Evolutionary conservation across 2,888 invertebrate species (phyloP).

Genomic region (Enchytraeus crypticus): DNA sequence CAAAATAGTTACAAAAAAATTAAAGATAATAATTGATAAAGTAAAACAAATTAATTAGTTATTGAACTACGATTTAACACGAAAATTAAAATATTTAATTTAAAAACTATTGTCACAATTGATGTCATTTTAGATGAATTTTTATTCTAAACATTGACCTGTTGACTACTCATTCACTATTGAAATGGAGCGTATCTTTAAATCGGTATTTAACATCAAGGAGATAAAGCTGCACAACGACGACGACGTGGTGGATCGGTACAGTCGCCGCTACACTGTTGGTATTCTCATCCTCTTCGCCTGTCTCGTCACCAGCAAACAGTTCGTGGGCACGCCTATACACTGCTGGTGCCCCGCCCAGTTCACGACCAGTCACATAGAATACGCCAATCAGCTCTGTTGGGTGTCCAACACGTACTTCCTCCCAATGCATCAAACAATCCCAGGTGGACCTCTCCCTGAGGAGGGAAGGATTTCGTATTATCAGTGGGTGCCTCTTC

Average conservation of each 20-base stretch:
- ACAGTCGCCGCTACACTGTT: constrained; percentile 5
- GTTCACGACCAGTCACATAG: constrained; percentile 12
- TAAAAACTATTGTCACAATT: too few species aligned
- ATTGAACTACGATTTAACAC: too few species aligned
- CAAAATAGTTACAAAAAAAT: too few species aligned
- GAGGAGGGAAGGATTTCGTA: constrained; percentile 1
- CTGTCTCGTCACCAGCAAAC: constrained; percentile 9
- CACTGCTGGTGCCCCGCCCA: constrained; percentile 15
- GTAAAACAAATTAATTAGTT: too few species aligned
- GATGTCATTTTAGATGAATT: too few species aligned
- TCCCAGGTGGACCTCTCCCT: constrained; percentile 2
- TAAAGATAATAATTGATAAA: too few species aligned
- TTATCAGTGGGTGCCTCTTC: constrained; percentile 15
- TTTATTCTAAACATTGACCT: too few species aligned
- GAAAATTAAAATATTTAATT: too few species aligned
- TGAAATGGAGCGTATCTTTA: constrained; percentile 2
- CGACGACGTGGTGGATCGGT: background rate
- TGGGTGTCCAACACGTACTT: constrained; percentile 14
- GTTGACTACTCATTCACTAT: too few species aligned
- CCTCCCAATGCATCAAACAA: constrained; percentile 5
- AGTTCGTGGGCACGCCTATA: constrained; percentile 10
- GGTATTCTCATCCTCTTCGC: background rate
- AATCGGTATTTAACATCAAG: background rate
- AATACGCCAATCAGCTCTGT: constrained; percentile 10
- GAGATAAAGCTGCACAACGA: background rate